These are phyloP conservation scores for Anthopleura xanthogrammica DNA, from an alignment of 92 coral and sea anemone species.

Conservation along the genomic window DNA sequence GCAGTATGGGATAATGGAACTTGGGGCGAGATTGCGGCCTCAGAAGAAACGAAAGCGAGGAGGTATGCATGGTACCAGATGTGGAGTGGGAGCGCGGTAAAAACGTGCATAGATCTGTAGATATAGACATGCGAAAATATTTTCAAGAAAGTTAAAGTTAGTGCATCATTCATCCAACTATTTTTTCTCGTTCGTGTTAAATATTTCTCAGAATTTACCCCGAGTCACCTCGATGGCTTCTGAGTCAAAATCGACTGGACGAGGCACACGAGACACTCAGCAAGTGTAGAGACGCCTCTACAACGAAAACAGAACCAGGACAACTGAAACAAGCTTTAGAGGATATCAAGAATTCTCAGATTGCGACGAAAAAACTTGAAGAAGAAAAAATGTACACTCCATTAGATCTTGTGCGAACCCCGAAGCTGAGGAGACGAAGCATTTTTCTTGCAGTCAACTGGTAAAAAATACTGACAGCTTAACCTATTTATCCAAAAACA, in stretches of 20 bases:
- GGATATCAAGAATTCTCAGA: conserved; percentile 17
- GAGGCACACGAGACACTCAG: conserved; percentile 47
- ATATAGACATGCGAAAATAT: too few species aligned
- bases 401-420: conserved; percentile 50
- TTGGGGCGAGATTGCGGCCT: too few species aligned
- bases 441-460: conserved; percentile 19
- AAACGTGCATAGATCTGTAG: too few species aligned
- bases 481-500: too few species aligned
- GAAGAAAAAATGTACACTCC: conserved; percentile 24
- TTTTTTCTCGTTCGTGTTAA: background rate
- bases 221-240: conserved; percentile 74
- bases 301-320: conserved; percentile 29
- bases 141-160: too few species aligned
- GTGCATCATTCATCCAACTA: too few species aligned
- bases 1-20: too few species aligned
- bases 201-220: conserved; percentile 37
- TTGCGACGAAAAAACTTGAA: background rate
- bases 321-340: conserved; percentile 31
- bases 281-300: conserved; percentile 37
- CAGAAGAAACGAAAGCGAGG: background rate
- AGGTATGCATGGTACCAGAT: too few species aligned
- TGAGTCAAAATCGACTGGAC: conserved; percentile 45
- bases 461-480: background rate
- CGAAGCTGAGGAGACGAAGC: conserved; percentile 37
- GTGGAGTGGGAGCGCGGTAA: too few species aligned